Conservation (phyloP, 2,888 invertebrate species). For the Branchipolynoe longqiensis region DNA sequence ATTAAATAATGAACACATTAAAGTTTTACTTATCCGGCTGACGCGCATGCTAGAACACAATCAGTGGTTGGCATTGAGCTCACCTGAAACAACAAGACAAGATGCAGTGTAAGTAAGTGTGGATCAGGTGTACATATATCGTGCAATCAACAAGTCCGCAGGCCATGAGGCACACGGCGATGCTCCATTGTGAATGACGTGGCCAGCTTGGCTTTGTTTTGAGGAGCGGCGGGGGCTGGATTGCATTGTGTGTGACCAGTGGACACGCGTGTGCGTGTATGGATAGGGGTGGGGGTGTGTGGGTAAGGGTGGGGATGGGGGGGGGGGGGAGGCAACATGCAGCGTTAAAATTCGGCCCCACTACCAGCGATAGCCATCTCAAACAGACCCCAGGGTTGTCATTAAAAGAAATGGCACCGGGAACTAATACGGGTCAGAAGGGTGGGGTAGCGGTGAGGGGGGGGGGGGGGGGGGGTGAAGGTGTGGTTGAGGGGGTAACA, state of each 20-base stretch:
- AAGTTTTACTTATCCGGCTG: too few species aligned
- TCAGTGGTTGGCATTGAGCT: too few species aligned
- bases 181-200: too few species aligned
- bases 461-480: not conserved
- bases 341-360: not conserved
- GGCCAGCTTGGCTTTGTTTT: not conserved
- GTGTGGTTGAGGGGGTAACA: not conserved
- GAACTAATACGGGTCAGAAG: constrained; percentile 29
- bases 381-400: not conserved
- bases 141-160: too few species aligned
- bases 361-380: constrained; percentile 33
- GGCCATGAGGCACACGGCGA: too few species aligned
- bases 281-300: not conserved
- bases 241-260: too few species aligned
- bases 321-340: constrained; percentile 1
- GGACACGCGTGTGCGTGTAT: not conserved
- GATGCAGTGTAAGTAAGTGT: too few species aligned
- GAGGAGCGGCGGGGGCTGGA: not conserved
- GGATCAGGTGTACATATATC: too few species aligned
- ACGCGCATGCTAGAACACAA: too few species aligned
- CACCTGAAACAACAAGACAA: too few species aligned
- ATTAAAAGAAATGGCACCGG: constrained; percentile 41
- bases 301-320: not conserved
- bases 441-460: not conserved
- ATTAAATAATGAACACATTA: too few species aligned